These are phyloP conservation scores for Thereva unica DNA, from an alignment of 2,888 invertebrate species.

Conservation along the genomic window DNA sequence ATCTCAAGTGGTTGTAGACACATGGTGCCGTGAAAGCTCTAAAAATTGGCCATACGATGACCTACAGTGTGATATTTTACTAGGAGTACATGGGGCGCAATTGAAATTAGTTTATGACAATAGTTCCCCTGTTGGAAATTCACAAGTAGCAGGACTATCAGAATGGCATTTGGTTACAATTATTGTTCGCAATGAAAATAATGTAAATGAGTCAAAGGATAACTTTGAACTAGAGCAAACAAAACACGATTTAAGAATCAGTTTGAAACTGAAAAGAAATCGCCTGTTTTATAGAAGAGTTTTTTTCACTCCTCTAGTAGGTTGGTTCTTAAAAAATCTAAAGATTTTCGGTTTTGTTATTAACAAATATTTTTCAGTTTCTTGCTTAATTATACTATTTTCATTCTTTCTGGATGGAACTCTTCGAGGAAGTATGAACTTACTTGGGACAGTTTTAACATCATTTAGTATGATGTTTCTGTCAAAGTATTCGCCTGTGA, in stretches of 20 bases:
- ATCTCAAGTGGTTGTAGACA: conserved; percentile 36
- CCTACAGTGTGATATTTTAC: conserved; percentile 49
- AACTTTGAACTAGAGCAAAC: conserved; percentile 29
- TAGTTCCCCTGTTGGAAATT: conserved; percentile 1
- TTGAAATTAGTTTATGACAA: conserved; percentile 27
- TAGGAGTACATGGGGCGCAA: conserved; percentile 43
- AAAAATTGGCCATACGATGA: conserved; percentile 55
- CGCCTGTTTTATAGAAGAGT: conserved; percentile 50
- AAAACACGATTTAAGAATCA: conserved; percentile 49
- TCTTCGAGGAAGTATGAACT: conserved; percentile 50
- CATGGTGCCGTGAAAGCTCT: conserved; percentile 52
- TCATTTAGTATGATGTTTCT: conserved; percentile 51
- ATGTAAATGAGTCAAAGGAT: not conserved
- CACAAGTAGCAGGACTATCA: conserved; percentile 7
- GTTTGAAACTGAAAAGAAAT: conserved; percentile 50
- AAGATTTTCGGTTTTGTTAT: not conserved
- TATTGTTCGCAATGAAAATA: conserved; percentile 12
- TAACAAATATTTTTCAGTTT: conserved; percentile 45
- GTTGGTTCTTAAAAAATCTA: conserved; percentile 44
- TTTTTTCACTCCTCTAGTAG: conserved; percentile 51
- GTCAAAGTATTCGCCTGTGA: conserved; percentile 51
- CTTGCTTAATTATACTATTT: conserved; percentile 49
- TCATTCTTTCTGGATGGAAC: conserved; percentile 51
- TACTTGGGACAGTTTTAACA: conserved; percentile 49
- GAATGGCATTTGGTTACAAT: conserved; percentile 30